Conservation (phyloP, 2,888 invertebrate genomes). For the Drosophila rubida region DNA sequence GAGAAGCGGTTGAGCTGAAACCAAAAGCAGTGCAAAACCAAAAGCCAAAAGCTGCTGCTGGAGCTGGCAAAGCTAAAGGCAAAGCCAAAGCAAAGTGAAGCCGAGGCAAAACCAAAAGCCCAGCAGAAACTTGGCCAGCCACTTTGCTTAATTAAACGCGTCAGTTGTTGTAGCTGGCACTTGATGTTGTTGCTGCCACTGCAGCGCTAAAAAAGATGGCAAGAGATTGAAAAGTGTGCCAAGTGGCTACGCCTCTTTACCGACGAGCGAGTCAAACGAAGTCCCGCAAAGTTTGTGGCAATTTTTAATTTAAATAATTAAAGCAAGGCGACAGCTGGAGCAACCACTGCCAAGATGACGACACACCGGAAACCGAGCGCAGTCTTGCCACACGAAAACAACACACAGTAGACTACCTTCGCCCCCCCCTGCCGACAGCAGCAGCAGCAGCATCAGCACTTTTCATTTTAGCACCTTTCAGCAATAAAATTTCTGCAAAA, state of each 20-base stretch:
- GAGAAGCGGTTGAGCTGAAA: neutral
- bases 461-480: slow-evolving; percentile 79
- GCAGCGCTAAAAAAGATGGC: slow-evolving; percentile 25
- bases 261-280: slow-evolving; percentile 14
- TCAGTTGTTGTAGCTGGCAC: slow-evolving; percentile 36
- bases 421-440: neutral
- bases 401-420: neutral
- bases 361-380: slow-evolving; percentile 26
- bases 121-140: slow-evolving; percentile 65
- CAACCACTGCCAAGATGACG: neutral
- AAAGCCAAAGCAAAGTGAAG: slow-evolving; percentile 20
- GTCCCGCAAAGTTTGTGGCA: slow-evolving; percentile 58
- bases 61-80: slow-evolving; percentile 43
- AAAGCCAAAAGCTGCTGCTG: slow-evolving; percentile 14
- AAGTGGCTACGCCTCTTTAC: slow-evolving; percentile 51
- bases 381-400: slow-evolving; percentile 4
- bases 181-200: slow-evolving; percentile 25
- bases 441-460: slow-evolving; percentile 68
- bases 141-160: slow-evolving; percentile 80
- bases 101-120: slow-evolving; percentile 27
- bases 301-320: slow-evolving; percentile 79
- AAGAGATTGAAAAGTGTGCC: slow-evolving; percentile 73
- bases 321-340: slow-evolving; percentile 42
- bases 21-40: neutral
- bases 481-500: slow-evolving; percentile 78